phyloP scores from a whole-genome alignment of 37 sponge, comb jelly and placozoan species.

The Aplysina aerophoba region DNA sequence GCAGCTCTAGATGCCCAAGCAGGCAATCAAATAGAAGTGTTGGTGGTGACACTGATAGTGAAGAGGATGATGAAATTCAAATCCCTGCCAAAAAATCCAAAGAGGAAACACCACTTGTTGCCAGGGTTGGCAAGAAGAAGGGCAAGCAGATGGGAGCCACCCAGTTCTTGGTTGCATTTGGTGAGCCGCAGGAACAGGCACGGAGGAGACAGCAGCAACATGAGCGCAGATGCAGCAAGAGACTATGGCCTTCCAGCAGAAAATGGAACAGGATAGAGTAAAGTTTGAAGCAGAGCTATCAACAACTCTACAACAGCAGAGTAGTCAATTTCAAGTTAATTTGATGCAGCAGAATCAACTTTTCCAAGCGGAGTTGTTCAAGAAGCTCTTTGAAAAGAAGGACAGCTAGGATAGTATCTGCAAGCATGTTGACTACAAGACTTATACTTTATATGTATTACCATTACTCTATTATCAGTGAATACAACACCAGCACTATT shows the following conservation, averaged over 20 bases:
- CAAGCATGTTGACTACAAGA: no score
- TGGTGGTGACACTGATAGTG: background rate
- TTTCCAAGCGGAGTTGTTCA: conserved; percentile 7
- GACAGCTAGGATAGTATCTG: no score
- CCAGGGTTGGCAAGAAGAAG: background rate
- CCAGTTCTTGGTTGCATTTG: background rate
- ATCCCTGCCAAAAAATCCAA: background rate
- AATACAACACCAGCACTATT: background rate
- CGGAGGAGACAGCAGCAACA: background rate
- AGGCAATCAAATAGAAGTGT: background rate
- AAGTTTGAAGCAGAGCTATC: conserved; percentile 7
- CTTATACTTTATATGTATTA: no score
- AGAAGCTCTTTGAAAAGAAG: background rate
- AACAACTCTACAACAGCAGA: background rate
- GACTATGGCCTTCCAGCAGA: background rate
- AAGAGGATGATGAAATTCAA: background rate
- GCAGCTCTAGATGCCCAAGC: background rate
- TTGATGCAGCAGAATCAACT: background rate
- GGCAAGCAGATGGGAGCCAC: background rate
- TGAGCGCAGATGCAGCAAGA: background rate
- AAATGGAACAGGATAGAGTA: background rate
- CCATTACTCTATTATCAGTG: no score
- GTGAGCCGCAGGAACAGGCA: background rate
- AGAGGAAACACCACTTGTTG: background rate
- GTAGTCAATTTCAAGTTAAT: background rate